Percentiles rank a stretch among this genome's conserved stretches.
Evolutionary conservation across 2,113 vertebrate species (phyloP).

Genomic region (Pterophyllum scalare): DNA sequence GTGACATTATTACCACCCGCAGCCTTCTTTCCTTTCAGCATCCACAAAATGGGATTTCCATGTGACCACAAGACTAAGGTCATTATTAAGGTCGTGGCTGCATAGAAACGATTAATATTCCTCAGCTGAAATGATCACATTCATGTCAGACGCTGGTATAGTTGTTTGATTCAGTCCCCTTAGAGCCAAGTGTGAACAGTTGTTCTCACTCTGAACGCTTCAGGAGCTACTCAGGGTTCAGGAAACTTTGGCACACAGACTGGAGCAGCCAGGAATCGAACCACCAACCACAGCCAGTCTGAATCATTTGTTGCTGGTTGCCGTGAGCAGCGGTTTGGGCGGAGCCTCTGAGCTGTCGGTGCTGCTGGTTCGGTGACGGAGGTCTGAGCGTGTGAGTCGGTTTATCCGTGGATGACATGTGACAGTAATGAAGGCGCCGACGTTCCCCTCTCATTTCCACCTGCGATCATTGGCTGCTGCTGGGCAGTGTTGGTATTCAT

Average conservation of each 20-base stretch:
- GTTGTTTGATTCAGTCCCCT: neutral
- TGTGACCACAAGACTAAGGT: too few relatives aligned
- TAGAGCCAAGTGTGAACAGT: too few relatives aligned
- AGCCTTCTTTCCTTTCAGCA: neutral
- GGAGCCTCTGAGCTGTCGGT: too few relatives aligned
- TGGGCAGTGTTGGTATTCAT: neutral
- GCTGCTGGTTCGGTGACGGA: too few relatives aligned
- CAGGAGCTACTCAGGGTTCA: too few relatives aligned
- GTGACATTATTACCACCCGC: neutral
- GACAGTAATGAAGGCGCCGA: neutral
- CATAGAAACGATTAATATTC: fast-evolving
- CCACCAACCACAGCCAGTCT: too few relatives aligned
- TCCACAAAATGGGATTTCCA: too few relatives aligned
- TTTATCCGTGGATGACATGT: neutral
- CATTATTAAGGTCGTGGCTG: neutral
- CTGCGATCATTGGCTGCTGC: neutral
- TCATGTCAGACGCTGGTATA: neutral
- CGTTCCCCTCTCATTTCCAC: neutral
- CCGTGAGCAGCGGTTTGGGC: too few relatives aligned
- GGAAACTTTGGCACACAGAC: too few relatives aligned
- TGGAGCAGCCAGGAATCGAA: too few relatives aligned
- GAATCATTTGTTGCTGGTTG: too few relatives aligned
- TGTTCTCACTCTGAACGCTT: too few relatives aligned
- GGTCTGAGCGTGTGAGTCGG: neutral
- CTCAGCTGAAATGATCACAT: neutral